These are phyloP conservation scores for Meles meles DNA, from an alignment of 2,113 vertebrate species.

Conservation along the genomic window DNA sequence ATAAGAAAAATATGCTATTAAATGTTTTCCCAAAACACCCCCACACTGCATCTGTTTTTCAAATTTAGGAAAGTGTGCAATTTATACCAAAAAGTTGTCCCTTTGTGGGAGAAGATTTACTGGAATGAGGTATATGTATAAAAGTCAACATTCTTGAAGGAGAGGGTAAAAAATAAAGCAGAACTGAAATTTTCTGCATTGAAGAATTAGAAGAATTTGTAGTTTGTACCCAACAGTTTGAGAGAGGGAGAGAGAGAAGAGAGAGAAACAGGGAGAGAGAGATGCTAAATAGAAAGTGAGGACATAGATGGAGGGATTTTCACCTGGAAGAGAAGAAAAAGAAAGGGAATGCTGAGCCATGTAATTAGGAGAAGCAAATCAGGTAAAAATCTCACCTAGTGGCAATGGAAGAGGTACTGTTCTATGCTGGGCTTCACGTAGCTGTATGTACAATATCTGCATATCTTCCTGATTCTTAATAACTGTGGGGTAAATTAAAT, in stretches of 20 bases:
- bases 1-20: background rate
- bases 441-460: background rate
- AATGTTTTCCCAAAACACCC: background rate
- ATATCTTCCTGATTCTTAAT: background rate
- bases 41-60: background rate
- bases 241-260: background rate
- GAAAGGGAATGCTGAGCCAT: background rate
- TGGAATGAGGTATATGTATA: background rate
- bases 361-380: background rate
- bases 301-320: background rate
- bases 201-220: background rate
- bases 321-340: background rate
- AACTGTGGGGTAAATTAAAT: background rate
- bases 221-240: background rate
- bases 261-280: background rate
- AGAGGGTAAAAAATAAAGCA: background rate
- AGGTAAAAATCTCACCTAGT: background rate
- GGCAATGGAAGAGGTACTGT: background rate
- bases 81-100: background rate
- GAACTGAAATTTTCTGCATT: background rate
- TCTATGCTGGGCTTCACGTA: background rate
- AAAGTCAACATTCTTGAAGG: background rate
- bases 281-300: background rate
- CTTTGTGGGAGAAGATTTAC: background rate
- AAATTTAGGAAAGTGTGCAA: background rate